Base-by-base conservation (phyloP, 2,888 invertebrate species). In the Rhamphomyia laevipes region DNA sequence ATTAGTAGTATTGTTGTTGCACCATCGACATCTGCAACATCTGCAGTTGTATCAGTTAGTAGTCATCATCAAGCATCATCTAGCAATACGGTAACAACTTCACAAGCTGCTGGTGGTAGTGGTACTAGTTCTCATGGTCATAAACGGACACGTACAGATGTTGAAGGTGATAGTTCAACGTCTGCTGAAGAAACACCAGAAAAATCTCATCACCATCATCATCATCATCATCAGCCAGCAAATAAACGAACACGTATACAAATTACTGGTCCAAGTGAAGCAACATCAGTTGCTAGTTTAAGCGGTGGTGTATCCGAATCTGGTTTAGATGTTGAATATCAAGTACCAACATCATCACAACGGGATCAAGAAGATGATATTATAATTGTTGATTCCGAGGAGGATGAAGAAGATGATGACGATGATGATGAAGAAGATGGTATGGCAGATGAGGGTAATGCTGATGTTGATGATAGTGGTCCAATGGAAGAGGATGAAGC, bases 331-430 rank as follows among this genome's bases (percentile, higher is more conserved):
- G 83, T 84, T n/a, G 86, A 86, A 62, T 84, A 84, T 63, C 83
- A 89, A 72, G 87, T 89, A 50, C 88, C 89, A 9, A 89, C 89
- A 1, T 88, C 88, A 18, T 88, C 88, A 27, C 87, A 89, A 60
- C 78, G 88, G 51, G 89, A 89, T 64, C 88, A 88, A 63, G 86
- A 88, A 60, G 87, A 88, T 62, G 86, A 87, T 56, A 83, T 86
- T 40, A 82, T 86, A 42, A 81, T 84, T 5, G 84, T 86, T 0
- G 86, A 86, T 63, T 86, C 86, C 1, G 86, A 86, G 57, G 86
- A 85, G 59, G 86, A 85, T 46, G 86, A 84, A 45, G 70, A 70
- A 48, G 68, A 65, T 1, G 23, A 21, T 16, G 77, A 77, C 56
- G 76, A 73, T 53, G 77, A 77, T 56, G 76, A 73, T 52, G 76